Base-by-base conservation (phyloP, 2,888 invertebrate species). In the Augiades crinisus region DNA sequence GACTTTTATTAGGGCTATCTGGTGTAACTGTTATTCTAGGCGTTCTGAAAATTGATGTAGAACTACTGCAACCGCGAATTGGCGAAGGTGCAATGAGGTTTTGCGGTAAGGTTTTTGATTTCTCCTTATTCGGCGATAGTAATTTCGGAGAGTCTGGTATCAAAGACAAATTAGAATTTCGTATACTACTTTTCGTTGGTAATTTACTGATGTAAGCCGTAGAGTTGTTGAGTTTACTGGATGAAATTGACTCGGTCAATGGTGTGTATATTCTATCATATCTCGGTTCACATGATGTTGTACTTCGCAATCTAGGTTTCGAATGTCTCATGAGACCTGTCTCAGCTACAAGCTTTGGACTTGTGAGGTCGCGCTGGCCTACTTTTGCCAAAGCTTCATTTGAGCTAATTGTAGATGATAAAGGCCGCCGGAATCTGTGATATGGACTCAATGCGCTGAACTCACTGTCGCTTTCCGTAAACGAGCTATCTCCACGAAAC, bases 31-130 rank as follows among this genome's bases (percentile, higher is more conserved):
- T 82, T 65, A 84, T 81, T 63, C 75, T 77, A 43, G 87, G 86
- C 24, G 83, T 77, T 67, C 78, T 80, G 67, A 89, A 88, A 72
- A 90, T 79, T 54, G 84, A 84, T 14, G 81, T 79, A 47, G 89
- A 85, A 65, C 87, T 86, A 65, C 78, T 87, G 59, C 89, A 88
- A 24, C 81, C 80, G 71, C 87, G 78, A 50, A 89, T 86, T 49
- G 89, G 89, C 30, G 86, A 87, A 58, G 86, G 76, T 60, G 78
- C 70, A 56, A 71, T 81, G 13, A 92, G 76, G 76, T 92, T 92
- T 75, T 92, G 92, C 37, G 92, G 92, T 53, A 92, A 73, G 0
- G 92, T 92, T 78, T 92, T 92, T 1, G 92, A 91, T 75, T 92
- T 92, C 62, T 91, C 91, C 61, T 83, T 90, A 5, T 67, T 69